These are phyloP conservation scores for Tigriopus japonicus DNA, from an alignment of 1,140 invertebrate genomes.

Conservation along the genomic window DNA sequence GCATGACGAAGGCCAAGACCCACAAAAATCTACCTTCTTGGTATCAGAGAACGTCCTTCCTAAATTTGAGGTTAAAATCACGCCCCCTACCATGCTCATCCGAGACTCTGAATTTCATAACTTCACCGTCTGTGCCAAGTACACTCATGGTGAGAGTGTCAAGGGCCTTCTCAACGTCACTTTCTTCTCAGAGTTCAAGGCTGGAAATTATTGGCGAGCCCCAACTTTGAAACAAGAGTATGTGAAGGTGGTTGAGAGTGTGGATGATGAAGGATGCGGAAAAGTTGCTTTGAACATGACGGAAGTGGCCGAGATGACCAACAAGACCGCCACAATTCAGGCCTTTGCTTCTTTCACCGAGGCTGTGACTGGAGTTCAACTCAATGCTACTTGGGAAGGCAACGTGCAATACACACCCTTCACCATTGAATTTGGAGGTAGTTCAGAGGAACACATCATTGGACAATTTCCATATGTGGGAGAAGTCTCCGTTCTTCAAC, in stretches of 20 bases:
- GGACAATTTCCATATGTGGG: background rate
- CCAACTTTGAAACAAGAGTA: background rate
- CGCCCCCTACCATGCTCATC: constrained; percentile 28
- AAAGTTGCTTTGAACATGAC: background rate
- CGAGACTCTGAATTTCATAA: background rate
- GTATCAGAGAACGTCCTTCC: constrained; percentile 42
- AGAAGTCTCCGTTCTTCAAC: background rate
- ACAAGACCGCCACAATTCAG: background rate
- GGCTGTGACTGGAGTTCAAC: background rate
- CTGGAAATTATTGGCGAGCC: constrained; percentile 6
- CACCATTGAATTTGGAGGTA: background rate
- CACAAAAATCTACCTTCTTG: constrained; percentile 25
- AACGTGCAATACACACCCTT: background rate
- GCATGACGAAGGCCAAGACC: background rate
- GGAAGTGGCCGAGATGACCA: background rate
- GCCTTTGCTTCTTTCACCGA: background rate
- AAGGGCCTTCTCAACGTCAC: background rate
- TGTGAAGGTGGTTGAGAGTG: background rate
- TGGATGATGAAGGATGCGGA: background rate
- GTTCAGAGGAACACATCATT: background rate
- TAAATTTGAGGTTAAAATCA: constrained; percentile 40
- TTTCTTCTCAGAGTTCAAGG: background rate
- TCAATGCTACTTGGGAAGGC: background rate
- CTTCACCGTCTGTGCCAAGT: background rate
- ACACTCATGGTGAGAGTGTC: constrained; percentile 1